Evolutionary conservation across 2,113 vertebrate species (phyloP).

Genomic region (Ptilorrhoa leucosticta): DNA sequence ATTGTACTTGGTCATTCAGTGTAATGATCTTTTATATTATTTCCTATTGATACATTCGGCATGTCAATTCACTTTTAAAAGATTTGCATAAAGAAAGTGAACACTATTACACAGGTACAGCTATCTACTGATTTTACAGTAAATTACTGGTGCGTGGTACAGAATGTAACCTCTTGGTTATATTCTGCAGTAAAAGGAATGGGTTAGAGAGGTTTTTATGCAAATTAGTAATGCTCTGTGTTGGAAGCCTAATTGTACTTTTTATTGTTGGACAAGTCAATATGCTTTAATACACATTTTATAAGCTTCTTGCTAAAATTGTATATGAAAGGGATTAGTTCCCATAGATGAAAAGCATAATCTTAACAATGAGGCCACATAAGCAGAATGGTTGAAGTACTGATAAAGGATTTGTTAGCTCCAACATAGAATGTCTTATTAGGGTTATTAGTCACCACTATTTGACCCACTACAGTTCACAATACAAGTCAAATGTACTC

Average conservation of each 20-base stretch:
- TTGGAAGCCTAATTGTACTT: constrained; percentile 83
- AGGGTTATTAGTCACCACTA: constrained; percentile 70
- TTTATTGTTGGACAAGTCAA: constrained; percentile 84
- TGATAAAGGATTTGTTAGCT: constrained; percentile 77
- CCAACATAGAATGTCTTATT: constrained; percentile 73
- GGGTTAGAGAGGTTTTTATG: constrained; percentile 80
- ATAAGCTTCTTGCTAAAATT: constrained; percentile 81
- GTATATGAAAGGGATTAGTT: constrained; percentile 79
- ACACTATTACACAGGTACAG: constrained; percentile 68
- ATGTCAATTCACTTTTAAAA: constrained; percentile 73
- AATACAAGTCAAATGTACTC: not conserved
- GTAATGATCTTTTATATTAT: constrained; percentile 76
- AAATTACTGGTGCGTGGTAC: constrained; percentile 74
- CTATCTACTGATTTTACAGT: constrained; percentile 74
- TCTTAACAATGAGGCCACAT: constrained; percentile 77
- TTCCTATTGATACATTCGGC: constrained; percentile 69
- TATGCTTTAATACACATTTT: constrained; percentile 81
- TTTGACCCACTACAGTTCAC: constrained; percentile 66
- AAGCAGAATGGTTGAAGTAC: constrained; percentile 75
- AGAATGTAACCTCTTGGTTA: constrained; percentile 80
- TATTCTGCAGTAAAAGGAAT: constrained; percentile 72
- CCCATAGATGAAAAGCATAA: constrained; percentile 79
- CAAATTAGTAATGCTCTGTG: constrained; percentile 77
- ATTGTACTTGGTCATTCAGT: constrained; percentile 70
- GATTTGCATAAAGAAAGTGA: constrained; percentile 71